Evolutionary conservation across 2,113 vertebrate species (phyloP), one percentile per base, ranked within the genome.

Genomic region (Halcyon malimbica): DNA sequence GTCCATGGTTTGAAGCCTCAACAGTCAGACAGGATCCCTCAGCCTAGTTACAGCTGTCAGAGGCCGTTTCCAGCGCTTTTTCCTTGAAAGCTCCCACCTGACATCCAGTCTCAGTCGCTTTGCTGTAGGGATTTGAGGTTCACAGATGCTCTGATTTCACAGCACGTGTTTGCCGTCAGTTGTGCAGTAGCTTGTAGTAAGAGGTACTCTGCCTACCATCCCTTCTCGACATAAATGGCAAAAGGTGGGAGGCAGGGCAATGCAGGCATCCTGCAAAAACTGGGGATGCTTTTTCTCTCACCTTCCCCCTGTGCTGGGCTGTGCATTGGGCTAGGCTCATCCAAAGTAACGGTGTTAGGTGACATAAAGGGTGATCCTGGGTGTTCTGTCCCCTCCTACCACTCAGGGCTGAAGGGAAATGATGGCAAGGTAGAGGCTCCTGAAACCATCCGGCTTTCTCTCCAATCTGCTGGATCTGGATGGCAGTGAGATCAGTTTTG

Each of bases 11-110:
- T 50, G 54, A 62, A 51, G 11, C n/a, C 28, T 51, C 3, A 1
- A 14, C 5, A 20, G 25, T 11, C 60, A 4, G 16, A 28, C 0
- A 3, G 23, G 51, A 12, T 11, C 53, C 53, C 60, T 56, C 46
- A 16, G 16, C 51, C 20, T 15, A 0, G 10, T 4, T 9, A 11
- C 1, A 46, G 51, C 59, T 20, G 37, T 15, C 4, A 0, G 0
- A 4, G 12, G 1, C 48, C 16, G 9, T 6, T 37, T 16, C 5
- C n/a, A 7, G 41, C 1, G 53, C 15, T 41, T 68, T 35, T n/a
- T 5, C 63, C 16, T 26, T 5, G 4, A 5, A 33, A 67, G 46
- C 23, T 68, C 59, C 67, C 29, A 28, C 48, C 35, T 11, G 60
- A 39, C 46, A 14, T 16, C 48, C 1, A 1, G 7, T 16, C 68